Evolutionary conservation across 1,140 invertebrate species (phyloP), one percentile per base, ranked within the genome.

Genomic region (Chymomyza costata): DNA sequence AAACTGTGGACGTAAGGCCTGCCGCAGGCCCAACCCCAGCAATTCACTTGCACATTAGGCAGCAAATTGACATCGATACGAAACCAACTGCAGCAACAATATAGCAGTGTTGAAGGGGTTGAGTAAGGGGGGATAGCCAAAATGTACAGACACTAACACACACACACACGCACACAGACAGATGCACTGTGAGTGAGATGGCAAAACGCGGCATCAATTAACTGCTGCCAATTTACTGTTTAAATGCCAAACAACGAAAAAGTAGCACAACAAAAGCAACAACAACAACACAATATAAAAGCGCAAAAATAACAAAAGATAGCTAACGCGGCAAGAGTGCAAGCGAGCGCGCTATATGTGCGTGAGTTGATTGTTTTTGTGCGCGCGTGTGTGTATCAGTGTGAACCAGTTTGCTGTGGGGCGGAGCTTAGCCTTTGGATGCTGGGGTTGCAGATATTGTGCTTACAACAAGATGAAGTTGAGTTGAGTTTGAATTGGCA

Each of bases 231-330:
- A 83, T 83, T 83, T 83, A 83, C 81, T 83, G 81, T 83, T 83
- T 83, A 83, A 83, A 83, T 78, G 81, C 76, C 81, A 83, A 78
- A 83, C 81, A 83, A n/a, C n/a, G n/a, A n/a, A 83, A 83, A 83
- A 83, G 81, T 83, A 81, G 44, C 31, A 56, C n/a, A n/a, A n/a
- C n/a, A n/a, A n/a, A n/a, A n/a, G n/a, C n/a, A n/a, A n/a, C 80
- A 78, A 78, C 71, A 78, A n/a, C n/a, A n/a, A n/a, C n/a, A n/a
- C n/a, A n/a, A n/a, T n/a, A n/a, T n/a, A n/a, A n/a, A n/a, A 83
- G 81, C 74, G 81, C 76, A 69, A 83, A 83, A 83, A 76, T 76
- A 82, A 83, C 67, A 83, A 83, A 82, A 82, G 62, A 65, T 40
- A 67, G 34, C 16, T 54, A 67, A 6, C 3, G 15, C 31, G 16